Conservation (phyloP, 2,888 invertebrate species). For the Drosophila nigritarsus region DNA sequence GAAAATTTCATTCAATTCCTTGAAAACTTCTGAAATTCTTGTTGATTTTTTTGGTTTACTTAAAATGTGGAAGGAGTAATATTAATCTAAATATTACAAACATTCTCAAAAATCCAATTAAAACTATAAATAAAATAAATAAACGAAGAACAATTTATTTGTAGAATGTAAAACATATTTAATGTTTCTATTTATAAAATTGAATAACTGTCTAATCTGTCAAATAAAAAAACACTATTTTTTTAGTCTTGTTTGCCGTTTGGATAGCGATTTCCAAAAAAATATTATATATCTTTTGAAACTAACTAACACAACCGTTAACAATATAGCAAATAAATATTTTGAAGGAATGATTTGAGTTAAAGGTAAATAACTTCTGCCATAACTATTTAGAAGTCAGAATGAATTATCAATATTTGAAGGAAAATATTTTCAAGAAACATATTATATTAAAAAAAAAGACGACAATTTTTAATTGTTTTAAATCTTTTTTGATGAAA, state of each 20-base stretch:
- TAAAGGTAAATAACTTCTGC: background rate
- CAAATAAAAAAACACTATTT: background rate
- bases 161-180: background rate
- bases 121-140: background rate
- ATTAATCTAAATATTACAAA: background rate
- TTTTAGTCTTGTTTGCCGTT: accelerated
- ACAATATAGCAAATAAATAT: background rate
- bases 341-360: background rate
- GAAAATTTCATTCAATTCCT: background rate
- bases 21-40: background rate
- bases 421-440: no score
- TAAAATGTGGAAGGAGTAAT: background rate
- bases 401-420: no score
- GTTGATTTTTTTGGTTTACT: background rate
- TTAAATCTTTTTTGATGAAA: no score
- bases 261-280: background rate
- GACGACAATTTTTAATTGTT: no score
- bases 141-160: background rate
- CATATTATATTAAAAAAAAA: no score
- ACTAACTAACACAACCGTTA: background rate
- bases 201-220: background rate
- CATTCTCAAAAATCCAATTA: background rate
- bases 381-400: background rate
- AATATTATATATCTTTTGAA: background rate
- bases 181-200: background rate